Conservation (phyloP, 2,888 invertebrate species). For the Archips crataeganus region DNA sequence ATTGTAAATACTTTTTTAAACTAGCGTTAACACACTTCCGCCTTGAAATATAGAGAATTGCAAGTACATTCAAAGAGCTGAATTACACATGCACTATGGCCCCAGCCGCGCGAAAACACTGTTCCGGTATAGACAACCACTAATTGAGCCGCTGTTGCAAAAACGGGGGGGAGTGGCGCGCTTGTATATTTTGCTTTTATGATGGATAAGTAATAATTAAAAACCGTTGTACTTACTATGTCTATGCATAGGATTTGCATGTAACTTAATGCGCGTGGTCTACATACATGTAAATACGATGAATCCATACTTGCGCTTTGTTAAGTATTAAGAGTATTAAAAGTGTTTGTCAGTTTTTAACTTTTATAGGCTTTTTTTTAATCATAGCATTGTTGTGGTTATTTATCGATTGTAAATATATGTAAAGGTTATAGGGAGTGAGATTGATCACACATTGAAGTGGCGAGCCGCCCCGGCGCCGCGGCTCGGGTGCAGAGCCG, state of each 20-base stretch:
- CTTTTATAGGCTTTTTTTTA: constrained; percentile 74
- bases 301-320: constrained; percentile 83
- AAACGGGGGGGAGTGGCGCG: constrained; percentile 22
- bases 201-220: constrained; percentile 27
- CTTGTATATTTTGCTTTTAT: constrained; percentile 37
- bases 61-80: constrained; percentile 56
- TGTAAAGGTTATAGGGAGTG: constrained; percentile 65
- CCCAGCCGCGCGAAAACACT: neutral
- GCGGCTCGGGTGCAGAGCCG: constrained; percentile 52
- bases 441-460: constrained; percentile 74
- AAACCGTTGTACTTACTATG: constrained; percentile 71
- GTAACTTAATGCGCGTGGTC: constrained; percentile 72
- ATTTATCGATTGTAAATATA: constrained; percentile 57
- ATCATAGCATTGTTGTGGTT: constrained; percentile 64
- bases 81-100: constrained; percentile 41
- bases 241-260: constrained; percentile 77
- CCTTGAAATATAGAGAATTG: constrained; percentile 77
- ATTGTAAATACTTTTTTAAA: constrained; percentile 78
- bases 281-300: constrained; percentile 78
- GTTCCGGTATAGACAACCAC: neutral
- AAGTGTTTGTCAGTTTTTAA: constrained; percentile 83
- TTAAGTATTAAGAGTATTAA: constrained; percentile 80
- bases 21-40: constrained; percentile 68
- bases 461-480: constrained; percentile 55
- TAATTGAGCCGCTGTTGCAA: constrained; percentile 45